Conservation (phyloP, 2,888 invertebrate genomes). For the Eupithecia inturbata region DNA sequence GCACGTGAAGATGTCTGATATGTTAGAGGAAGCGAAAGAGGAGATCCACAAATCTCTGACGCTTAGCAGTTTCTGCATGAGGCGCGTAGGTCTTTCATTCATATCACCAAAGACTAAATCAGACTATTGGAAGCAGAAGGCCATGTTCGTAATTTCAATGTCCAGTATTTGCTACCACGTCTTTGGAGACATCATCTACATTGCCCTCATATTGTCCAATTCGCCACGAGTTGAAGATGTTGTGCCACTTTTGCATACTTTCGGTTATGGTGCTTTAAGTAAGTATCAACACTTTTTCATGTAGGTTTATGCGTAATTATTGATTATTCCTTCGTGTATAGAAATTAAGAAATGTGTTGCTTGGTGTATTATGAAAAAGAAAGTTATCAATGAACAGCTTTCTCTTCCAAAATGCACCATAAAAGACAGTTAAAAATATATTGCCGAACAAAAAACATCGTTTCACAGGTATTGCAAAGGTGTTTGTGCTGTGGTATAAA, state of each 20-base stretch:
- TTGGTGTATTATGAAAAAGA: constrained; percentile 12
- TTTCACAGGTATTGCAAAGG: constrained; percentile 65
- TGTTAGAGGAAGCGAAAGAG: constrained; percentile 60
- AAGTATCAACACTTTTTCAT: constrained; percentile 52
- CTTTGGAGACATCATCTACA: constrained; percentile 73
- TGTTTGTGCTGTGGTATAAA: constrained; percentile 74
- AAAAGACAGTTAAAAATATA: background rate
- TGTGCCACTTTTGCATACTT: constrained; percentile 77
- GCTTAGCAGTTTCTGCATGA: constrained; percentile 68
- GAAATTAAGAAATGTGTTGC: background rate
- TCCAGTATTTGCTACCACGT: constrained; percentile 72
- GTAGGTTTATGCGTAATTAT: constrained; percentile 42
- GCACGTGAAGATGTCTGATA: constrained; percentile 53
- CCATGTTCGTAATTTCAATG: constrained; percentile 64
- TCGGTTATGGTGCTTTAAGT: constrained; percentile 78
- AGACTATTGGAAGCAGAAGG: constrained; percentile 59
- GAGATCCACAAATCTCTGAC: constrained; percentile 70
- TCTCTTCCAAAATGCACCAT: background rate
- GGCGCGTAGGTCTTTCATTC: constrained; percentile 70
- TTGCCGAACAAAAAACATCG: background rate
- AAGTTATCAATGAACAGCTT: constrained; percentile 7
- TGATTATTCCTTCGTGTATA: constrained; percentile 3
- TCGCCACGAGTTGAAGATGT: constrained; percentile 77
- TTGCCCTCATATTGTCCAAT: constrained; percentile 69
- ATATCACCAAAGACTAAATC: constrained; percentile 52